Conservation (phyloP, 1,140 invertebrate species). For the Drosophila pseudoananassae region DNA sequence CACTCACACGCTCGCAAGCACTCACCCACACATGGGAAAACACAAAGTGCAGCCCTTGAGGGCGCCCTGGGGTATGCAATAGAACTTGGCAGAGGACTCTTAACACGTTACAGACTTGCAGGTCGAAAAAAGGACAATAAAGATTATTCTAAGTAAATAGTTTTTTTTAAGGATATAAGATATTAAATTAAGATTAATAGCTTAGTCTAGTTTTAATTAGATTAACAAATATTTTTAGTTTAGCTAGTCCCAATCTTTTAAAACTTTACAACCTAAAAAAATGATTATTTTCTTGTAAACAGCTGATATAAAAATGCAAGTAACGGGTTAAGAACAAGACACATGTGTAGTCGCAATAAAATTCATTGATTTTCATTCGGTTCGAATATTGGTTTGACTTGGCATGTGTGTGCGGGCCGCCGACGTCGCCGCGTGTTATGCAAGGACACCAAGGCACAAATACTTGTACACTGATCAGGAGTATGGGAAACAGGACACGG, state of each 20-base stretch:
- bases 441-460: constrained; percentile 19
- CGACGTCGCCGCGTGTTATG: constrained; percentile 42
- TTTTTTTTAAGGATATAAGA: too few species aligned
- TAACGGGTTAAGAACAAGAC: constrained; percentile 2
- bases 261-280: too few species aligned
- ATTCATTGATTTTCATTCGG: constrained; percentile 74
- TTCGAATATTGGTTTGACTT: constrained; percentile 53
- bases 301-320: background rate
- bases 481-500: constrained; percentile 14
- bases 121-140: background rate
- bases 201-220: too few species aligned
- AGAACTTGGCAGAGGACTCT: constrained; percentile 27
- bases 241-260: too few species aligned
- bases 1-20: constrained; percentile 22
- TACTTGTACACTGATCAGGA: background rate
- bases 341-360: constrained; percentile 63
- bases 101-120: background rate
- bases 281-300: background rate
- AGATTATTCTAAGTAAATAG: background rate
- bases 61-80: constrained; percentile 15
- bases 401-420: constrained; percentile 42
- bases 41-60: constrained; percentile 41
- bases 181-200: too few species aligned
- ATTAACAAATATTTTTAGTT: too few species aligned
- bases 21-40: background rate